Evolutionary conservation across 2,888 invertebrate genomes (phyloP), one percentile per base, ranked within the genome.

Genomic region (Acanthosoma haemorrhoidale): DNA sequence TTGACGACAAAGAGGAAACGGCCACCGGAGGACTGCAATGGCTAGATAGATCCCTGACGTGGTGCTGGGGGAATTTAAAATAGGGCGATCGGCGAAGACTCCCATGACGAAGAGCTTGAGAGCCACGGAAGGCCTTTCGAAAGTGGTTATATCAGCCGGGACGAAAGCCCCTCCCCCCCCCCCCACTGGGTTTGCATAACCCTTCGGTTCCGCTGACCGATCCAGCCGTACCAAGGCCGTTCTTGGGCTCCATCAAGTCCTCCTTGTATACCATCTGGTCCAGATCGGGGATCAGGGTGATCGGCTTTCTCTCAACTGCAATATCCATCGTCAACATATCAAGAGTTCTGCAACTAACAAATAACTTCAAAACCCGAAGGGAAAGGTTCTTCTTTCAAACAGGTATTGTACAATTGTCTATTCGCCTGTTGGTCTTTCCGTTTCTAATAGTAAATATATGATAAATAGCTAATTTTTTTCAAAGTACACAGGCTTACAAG

Each of bases 91-190:
- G 29, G 13, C 25, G 51, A 51, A 51, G 51, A 51, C 51, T 51
- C 51, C 51, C 51, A 51, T 51, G 25, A 51, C 51, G 21, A 51
- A 51, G 29, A 25, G 34, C 61, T 36, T 18, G 36, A n/a, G 32
- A 34, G 25, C 32, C 18, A 36, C 61, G 61, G 61, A 61, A 61
- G 61, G 61, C 32, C 36, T 61, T 61, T 61, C 32, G 61, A 61
- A 61, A 61, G 61, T 61, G 61, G 61, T 61, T 61, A 61, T 61
- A 61, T 61, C 61, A 61, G 34, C n/a, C 32, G 38, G 21, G 11
- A 61, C 34, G 34, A 36, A 36, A 61, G 61, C 32, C n/a, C 38
- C 3, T 4, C 5, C 41, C 13, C n/a, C 13, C 41, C 41, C 41
- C 5, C 41, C 41, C 41, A 15, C 21, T 38, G n/a, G 51, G 36